phyloP scores from a whole-genome alignment of 2,888 invertebrate species.

The Fabriciana adippe region DNA sequence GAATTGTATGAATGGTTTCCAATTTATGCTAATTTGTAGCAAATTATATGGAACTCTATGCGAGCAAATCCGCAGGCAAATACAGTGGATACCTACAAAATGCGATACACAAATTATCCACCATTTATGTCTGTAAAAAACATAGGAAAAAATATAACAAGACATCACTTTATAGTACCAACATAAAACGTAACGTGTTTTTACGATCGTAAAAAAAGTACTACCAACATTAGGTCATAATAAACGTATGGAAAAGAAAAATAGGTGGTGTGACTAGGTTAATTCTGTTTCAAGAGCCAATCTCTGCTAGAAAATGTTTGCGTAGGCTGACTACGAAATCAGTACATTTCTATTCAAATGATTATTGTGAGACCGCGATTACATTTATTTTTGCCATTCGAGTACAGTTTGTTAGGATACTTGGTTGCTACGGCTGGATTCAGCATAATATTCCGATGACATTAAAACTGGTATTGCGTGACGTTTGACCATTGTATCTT shows the following conservation, averaged over 20 bases:
- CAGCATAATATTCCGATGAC: slow-evolving; percentile 49
- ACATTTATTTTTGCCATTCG: slow-evolving; percentile 72
- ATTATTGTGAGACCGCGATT: slow-evolving; percentile 75
- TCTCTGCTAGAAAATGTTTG: slow-evolving; percentile 30
- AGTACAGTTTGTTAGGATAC: slow-evolving; percentile 49
- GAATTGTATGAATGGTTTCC: no score
- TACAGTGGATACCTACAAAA: no score
- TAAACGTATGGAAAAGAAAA: slow-evolving; percentile 18
- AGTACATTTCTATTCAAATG: slow-evolving; percentile 80
- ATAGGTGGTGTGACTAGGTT: slow-evolving; percentile 5
- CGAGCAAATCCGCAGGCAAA: no score
- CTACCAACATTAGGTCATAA: slow-evolving; percentile 23
- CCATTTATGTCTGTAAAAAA: slow-evolving; percentile 12
- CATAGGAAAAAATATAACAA: slow-evolving; percentile 21
- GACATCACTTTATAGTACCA: slow-evolving; percentile 18
- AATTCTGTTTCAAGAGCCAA: slow-evolving; percentile 9
- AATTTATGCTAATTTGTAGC: no score
- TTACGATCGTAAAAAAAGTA: slow-evolving; percentile 32
- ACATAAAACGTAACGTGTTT: slow-evolving; percentile 27
- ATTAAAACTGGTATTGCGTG: slow-evolving; percentile 34
- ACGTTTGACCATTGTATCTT: slow-evolving; percentile 35
- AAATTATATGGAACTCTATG: no score
- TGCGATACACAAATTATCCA: background rate
- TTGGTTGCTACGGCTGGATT: slow-evolving; percentile 47
- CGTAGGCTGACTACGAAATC: slow-evolving; percentile 55